Percentiles rank a stretch among this genome's conserved stretches.
These are phyloP conservation scores for Harpagoxenus sublaevis DNA, from an alignment of 2,888 invertebrate species.

Conservation along the genomic window DNA sequence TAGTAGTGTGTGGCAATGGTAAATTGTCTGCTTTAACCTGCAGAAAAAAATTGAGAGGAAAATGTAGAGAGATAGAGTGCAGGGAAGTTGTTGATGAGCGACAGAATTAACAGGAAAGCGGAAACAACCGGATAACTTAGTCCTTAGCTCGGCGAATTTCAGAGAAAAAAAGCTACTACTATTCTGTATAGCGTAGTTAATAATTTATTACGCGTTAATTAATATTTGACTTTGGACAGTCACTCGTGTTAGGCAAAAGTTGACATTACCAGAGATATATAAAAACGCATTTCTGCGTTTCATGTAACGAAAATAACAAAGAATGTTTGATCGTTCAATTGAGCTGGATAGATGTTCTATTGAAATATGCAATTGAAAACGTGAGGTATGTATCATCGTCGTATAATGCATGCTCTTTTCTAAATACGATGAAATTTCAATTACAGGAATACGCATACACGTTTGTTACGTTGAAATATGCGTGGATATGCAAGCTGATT, in stretches of 20 bases:
- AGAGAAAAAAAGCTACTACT: background rate
- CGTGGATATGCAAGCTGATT: background rate
- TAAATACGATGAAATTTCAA: conserved; percentile 11
- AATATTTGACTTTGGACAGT: background rate
- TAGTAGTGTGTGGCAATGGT: background rate
- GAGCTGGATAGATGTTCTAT: background rate
- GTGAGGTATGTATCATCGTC: background rate
- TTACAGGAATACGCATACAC: background rate
- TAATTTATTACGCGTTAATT: conserved; percentile 34
- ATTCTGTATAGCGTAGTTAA: background rate
- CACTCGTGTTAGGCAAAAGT: background rate
- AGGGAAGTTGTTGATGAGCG: conserved; percentile 13
- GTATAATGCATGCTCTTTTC: background rate
- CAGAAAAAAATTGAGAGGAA: conserved; percentile 12
- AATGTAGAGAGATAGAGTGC: background rate
- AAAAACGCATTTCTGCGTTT: background rate
- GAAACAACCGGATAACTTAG: conserved; percentile 13
- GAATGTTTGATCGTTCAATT: conserved; percentile 1
- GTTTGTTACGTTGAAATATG: background rate
- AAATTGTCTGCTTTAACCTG: background rate
- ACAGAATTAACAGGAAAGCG: conserved; percentile 21
- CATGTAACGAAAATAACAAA: background rate
- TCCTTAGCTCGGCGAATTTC: conserved; percentile 10
- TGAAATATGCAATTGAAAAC: background rate
- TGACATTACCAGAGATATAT: background rate